A percentile compares a stretch with the other conserved stretches of the same genome.
Evolutionary conservation across 2,797 vertebrate genomes (phyloP).

Genomic region (Percopsis omiscomaycus): DNA sequence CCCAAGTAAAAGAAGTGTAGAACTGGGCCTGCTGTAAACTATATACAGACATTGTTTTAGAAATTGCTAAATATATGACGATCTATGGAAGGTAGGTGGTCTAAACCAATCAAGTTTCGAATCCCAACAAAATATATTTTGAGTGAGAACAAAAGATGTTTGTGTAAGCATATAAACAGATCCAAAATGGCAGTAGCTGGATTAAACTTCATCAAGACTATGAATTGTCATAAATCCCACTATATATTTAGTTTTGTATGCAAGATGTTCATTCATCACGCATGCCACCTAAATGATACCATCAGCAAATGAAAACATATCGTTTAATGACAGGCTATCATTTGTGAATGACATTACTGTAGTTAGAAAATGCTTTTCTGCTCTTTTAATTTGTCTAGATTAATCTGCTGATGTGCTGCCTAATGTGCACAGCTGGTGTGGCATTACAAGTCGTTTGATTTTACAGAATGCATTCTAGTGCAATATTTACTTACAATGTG

Average conservation of each 20-base stretch:
- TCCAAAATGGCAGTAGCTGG: too few relatives aligned
- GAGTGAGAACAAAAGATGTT: too few relatives aligned
- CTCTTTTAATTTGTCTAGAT: background rate
- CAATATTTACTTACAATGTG: too few relatives aligned
- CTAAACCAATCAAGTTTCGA: background rate
- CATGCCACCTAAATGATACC: background rate
- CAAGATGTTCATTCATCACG: background rate
- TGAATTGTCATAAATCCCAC: too few relatives aligned
- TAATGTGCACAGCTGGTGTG: background rate
- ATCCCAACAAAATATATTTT: too few relatives aligned
- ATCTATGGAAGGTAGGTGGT: too few relatives aligned
- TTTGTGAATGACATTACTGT: conserved; percentile 6
- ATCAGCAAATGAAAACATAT: background rate
- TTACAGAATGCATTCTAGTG: background rate
- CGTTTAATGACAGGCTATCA: conserved; percentile 3
- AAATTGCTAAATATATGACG: too few relatives aligned
- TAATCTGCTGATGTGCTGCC: background rate
- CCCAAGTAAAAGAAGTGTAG: too few relatives aligned
- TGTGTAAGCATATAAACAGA: too few relatives aligned
- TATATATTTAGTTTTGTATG: background rate
- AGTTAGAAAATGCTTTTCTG: background rate
- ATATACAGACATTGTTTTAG: too few relatives aligned
- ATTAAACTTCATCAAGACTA: too few relatives aligned
- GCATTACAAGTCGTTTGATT: background rate
- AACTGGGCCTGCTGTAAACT: too few relatives aligned